Evolutionary conservation across 2,113 vertebrate genomes (phyloP).

Genomic region (Odontophorus gujanensis): DNA sequence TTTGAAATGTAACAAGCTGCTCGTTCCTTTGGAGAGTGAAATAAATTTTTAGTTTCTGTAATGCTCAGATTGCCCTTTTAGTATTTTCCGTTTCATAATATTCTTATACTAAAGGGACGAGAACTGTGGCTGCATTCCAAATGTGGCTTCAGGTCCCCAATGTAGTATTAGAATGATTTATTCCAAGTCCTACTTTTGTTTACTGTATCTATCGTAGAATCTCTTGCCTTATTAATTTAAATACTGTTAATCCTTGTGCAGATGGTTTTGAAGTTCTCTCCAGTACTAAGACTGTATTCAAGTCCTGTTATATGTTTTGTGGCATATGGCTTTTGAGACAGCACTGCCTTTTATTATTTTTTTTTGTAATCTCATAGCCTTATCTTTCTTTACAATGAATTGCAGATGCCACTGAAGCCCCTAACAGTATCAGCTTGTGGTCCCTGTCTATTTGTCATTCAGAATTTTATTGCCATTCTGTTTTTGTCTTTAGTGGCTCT

Average conservation of each 20-base stretch:
- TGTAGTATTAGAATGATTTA: constrained; percentile 3
- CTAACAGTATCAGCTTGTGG: constrained; percentile 46
- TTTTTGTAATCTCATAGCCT: constrained; percentile 23
- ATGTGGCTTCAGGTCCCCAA: background rate
- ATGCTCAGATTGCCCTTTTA: background rate
- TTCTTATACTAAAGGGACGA: background rate
- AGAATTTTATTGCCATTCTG: constrained; percentile 62
- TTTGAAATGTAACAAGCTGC: background rate
- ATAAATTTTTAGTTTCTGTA: background rate
- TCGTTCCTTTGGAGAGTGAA: background rate
- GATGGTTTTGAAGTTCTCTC: constrained; percentile 7
- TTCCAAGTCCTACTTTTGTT: constrained; percentile 18
- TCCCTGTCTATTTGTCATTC: constrained; percentile 67
- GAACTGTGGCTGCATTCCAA: background rate
- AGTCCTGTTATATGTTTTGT: background rate
- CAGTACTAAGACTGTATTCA: background rate
- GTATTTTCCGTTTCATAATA: background rate
- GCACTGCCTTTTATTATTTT: background rate
- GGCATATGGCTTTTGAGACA: background rate
- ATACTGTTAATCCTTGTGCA: constrained; percentile 17
- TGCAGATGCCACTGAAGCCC: constrained; percentile 48
- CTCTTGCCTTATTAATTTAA: background rate
- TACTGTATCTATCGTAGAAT: background rate
- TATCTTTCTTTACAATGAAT: constrained; percentile 46
- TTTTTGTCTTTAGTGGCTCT: constrained; percentile 60